Percentiles rank a stretch among this genome's conserved stretches.
Evolutionary conservation across 2,888 invertebrate genomes (phyloP).

Genomic region (Hirtodrosophila duncani): DNA sequence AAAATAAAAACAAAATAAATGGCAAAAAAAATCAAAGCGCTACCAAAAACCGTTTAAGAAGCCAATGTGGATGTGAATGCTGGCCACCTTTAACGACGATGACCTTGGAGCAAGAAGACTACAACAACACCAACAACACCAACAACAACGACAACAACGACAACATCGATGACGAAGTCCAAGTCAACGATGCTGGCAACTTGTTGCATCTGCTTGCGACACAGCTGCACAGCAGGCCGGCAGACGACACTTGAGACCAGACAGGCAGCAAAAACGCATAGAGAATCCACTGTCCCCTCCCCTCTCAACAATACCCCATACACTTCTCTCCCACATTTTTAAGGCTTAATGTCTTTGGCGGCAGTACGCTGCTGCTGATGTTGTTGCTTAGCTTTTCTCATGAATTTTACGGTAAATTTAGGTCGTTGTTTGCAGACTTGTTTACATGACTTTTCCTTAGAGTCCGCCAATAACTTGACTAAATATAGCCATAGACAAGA

Average conservation of each 20-base stretch:
- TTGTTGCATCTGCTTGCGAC: conserved; percentile 62
- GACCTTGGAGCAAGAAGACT: no score
- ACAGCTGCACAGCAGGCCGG: conserved; percentile 58
- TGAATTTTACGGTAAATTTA: conserved; percentile 69
- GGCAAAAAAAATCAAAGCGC: conserved; percentile 19
- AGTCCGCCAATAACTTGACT: conserved; percentile 62
- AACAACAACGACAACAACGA: no score
- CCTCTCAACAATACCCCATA: not conserved
- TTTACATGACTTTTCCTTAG: conserved; percentile 52
- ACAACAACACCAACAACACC: no score
- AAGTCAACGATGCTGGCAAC: conserved; percentile 51
- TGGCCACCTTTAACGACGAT: conserved; percentile 40
- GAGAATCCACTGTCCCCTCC: conserved; percentile 20
- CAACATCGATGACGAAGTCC: conserved; percentile 61
- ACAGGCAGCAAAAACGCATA: conserved; percentile 5
- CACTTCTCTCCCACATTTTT: conserved; percentile 4
- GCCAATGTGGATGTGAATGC: conserved; percentile 32
- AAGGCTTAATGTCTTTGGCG: conserved; percentile 29
- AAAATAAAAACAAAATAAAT: conserved; percentile 6
- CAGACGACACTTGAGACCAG: conserved; percentile 60
- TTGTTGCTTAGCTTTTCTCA: conserved; percentile 50
- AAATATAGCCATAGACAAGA: conserved; percentile 62
- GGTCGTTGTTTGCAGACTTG: conserved; percentile 58
- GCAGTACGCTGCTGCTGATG: conserved; percentile 35
- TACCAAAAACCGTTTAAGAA: conserved; percentile 48